Percentiles rank a stretch among this genome's conserved stretches.
Conservation (phyloP, 2,888 invertebrate genomes). For the Hydropsyche betteni region DNA sequence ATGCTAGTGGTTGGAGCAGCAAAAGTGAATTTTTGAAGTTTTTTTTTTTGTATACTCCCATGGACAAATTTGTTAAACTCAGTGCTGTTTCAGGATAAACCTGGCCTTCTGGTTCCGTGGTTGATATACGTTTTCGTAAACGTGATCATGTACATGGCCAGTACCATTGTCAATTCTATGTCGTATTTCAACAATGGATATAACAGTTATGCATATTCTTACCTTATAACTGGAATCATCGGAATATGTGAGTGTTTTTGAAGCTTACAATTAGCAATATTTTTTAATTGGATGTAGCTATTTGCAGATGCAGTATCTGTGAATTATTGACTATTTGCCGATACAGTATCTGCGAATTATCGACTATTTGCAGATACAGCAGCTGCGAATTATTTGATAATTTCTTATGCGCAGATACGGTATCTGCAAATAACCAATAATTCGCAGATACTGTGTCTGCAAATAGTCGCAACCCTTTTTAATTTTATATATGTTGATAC, state of each 20-base stretch:
- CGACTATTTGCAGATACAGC: too few species aligned
- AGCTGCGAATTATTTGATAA: too few species aligned
- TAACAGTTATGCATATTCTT: neutral
- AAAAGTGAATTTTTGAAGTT: neutral
- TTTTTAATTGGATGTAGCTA: too few species aligned
- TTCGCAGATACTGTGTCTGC: too few species aligned
- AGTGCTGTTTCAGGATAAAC: neutral
- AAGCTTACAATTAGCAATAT: neutral
- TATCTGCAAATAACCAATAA: too few species aligned
- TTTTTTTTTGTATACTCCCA: neutral
- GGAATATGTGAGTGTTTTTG: constrained; percentile 9
- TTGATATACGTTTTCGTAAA: neutral
- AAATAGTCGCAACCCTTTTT: too few species aligned
- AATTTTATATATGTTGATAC: neutral
- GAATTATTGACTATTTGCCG: too few species aligned
- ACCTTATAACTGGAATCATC: neutral
- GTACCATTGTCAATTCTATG: neutral
- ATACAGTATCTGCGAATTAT: too few species aligned
- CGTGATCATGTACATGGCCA: neutral
- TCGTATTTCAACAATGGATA: neutral
- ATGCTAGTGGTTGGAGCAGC: neutral
- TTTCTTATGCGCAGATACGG: too few species aligned
- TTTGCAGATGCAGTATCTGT: too few species aligned
- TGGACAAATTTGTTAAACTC: neutral
- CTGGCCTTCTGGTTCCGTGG: constrained; percentile 15